A percentile compares a stretch with the other conserved stretches of the same genome.
These are phyloP conservation scores for Chorisops tibialis DNA, from an alignment of 2,888 invertebrate species.

Conservation along the genomic window DNA sequence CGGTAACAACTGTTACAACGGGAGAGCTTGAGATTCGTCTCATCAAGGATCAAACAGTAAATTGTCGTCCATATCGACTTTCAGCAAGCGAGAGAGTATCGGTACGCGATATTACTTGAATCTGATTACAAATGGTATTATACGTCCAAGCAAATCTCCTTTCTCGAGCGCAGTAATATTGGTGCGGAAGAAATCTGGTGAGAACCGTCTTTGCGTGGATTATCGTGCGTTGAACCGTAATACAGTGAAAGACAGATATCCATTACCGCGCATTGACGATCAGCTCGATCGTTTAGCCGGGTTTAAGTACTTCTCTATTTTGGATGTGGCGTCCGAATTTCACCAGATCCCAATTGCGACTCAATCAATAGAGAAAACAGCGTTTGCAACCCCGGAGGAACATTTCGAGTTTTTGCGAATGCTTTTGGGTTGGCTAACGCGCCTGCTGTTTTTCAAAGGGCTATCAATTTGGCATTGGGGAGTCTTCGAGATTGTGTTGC, in stretches of 20 bases:
- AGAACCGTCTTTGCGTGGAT: neutral
- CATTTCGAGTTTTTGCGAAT: neutral
- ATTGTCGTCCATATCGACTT: neutral
- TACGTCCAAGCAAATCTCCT: neutral
- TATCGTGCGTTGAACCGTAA: neutral
- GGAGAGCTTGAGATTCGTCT: too few species aligned
- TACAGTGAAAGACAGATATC: slow-evolving; percentile 3
- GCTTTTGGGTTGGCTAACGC: neutral
- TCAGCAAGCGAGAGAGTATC: neutral
- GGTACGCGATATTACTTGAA: neutral
- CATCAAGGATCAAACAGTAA: neutral
- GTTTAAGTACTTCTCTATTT: too few species aligned
- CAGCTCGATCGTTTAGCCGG: slow-evolving; percentile 11
- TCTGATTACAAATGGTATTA: neutral
- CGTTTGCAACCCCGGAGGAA: neutral
- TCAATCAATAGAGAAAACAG: neutral
- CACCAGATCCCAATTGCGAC: neutral
- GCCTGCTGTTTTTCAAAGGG: neutral
- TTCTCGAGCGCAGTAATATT: neutral
- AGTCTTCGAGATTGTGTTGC: neutral
- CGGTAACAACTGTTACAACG: too few species aligned
- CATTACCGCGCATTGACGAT: slow-evolving; percentile 7
- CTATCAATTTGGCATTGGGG: neutral
- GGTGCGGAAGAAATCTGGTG: neutral
- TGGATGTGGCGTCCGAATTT: too few species aligned